phyloP scores from a whole-genome alignment of 2,797 vertebrate genomes.

The Gallirallus australis region DNA sequence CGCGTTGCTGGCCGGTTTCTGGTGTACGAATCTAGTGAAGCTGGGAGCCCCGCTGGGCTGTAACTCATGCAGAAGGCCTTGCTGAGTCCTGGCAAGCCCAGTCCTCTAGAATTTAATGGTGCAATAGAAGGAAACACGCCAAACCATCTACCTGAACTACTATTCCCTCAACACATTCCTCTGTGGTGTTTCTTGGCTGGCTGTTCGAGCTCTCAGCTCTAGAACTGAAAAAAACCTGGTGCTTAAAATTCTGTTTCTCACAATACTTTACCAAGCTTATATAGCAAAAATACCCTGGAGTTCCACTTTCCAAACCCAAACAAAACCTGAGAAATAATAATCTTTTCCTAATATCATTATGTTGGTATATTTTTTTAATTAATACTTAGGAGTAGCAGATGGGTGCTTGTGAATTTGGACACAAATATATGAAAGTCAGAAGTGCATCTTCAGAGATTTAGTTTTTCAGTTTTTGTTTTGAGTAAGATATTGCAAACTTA shows the following conservation, averaged over 20 bases:
- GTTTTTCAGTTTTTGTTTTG: background rate
- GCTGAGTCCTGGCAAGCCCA: conserved; percentile 8
- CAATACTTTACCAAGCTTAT: background rate
- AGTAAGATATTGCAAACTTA: background rate
- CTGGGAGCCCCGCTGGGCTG: background rate
- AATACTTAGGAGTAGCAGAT: background rate
- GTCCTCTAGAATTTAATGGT: background rate
- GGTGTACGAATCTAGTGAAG: background rate
- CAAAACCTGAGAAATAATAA: background rate
- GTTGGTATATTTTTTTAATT: conserved; percentile 7
- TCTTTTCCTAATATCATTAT: background rate
- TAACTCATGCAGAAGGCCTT: conserved; percentile 1
- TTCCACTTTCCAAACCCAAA: background rate
- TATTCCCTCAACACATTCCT: conserved; percentile 51
- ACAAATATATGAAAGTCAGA: background rate
- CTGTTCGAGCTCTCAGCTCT: background rate
- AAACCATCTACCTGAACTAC: conserved; percentile 54
- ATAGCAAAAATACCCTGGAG: background rate
- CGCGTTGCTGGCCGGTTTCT: background rate
- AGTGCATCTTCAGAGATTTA: background rate
- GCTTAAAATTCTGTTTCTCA: background rate
- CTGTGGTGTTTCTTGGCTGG: conserved; percentile 52
- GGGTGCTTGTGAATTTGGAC: conserved; percentile 11
- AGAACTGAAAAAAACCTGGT: background rate
- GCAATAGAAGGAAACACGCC: conserved; percentile 35